Percentiles rank a stretch among this genome's conserved stretches.
phyloP scores from a whole-genome alignment of 1,140 invertebrate species.

The Sycophaga agraensis region DNA sequence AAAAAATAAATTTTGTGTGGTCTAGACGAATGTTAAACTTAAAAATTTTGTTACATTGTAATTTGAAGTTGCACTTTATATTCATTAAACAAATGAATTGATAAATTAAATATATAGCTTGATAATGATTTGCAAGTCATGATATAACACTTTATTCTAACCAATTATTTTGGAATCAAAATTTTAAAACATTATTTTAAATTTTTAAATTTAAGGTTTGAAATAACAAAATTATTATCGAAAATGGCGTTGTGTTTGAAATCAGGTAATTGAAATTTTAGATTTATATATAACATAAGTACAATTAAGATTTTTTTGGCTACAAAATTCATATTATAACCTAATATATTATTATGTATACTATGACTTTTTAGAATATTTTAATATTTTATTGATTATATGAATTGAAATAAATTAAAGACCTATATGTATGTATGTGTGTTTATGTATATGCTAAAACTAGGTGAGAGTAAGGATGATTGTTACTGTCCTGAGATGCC shows the following conservation, averaged over 20 bases:
- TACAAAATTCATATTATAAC: too few species aligned
- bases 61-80: background rate
- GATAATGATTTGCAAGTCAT: background rate
- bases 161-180: background rate
- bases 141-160: background rate
- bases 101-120: background rate
- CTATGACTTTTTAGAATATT: too few species aligned
- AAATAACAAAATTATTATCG: constrained; percentile 1
- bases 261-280: background rate
- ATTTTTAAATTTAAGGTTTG: background rate
- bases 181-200: background rate
- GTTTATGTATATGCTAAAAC: too few species aligned
- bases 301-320: too few species aligned
- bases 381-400: too few species aligned
- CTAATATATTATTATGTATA: too few species aligned
- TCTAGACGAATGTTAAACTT: too few species aligned
- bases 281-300: too few species aligned
- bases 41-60: background rate
- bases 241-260: background rate
- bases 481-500: constrained; percentile 32
- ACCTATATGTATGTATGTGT: too few species aligned
- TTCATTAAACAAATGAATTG: background rate
- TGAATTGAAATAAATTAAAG: too few species aligned
- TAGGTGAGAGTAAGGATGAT: background rate
- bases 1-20: constrained; percentile 2